Evolutionary conservation across 2,888 invertebrate genomes (phyloP), one percentile per base, ranked within the genome.

Genomic region (Caenorhabditis virilis): DNA sequence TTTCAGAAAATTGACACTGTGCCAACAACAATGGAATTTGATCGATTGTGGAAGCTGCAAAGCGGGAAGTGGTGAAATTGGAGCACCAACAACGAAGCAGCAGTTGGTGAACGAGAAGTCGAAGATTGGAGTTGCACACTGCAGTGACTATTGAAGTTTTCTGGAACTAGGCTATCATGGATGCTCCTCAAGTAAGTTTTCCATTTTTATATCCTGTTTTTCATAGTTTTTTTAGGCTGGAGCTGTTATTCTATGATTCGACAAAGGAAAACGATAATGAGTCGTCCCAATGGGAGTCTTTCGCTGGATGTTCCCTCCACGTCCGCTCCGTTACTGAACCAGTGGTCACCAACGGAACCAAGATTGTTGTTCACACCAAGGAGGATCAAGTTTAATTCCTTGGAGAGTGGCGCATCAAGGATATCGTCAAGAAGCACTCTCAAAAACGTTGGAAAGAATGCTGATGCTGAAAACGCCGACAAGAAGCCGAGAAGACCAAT

Each of bases 111-210:
- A n/a, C n/a, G n/a, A n/a, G n/a, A n/a, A n/a, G n/a, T n/a, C n/a
- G n/a, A n/a, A n/a, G n/a, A n/a, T n/a, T n/a, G 30, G 6, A 30
- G 30, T 30, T 30, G 13, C 30, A 98, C 88, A 95, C 95, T 85
- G 87, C 95, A 86, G 95, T 95, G 86, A 98, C 97, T 71, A 98
- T 98, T 84, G 98, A 98, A 49, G 95, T 95, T 85, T 98, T 97
- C 52, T 97, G 98, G 76, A 98, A 97, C n/a, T 98, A 97, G 86
- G 95, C 97, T 3, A 98, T 99, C 87, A 98, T 98, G 98, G 98
- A 99, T 86, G 98, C 98, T 52, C 88, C 98, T 52, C 93, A 95
- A 85, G n/a, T n/a, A n/a, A n/a, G n/a, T n/a, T n/a, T n/a, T n/a
- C n/a, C n/a, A n/a, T n/a, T n/a, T n/a, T n/a, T n/a, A n/a, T n/a